phyloP scores from a whole-genome alignment of 2,888 invertebrate species.

The Drosophila heteroneura region DNA sequence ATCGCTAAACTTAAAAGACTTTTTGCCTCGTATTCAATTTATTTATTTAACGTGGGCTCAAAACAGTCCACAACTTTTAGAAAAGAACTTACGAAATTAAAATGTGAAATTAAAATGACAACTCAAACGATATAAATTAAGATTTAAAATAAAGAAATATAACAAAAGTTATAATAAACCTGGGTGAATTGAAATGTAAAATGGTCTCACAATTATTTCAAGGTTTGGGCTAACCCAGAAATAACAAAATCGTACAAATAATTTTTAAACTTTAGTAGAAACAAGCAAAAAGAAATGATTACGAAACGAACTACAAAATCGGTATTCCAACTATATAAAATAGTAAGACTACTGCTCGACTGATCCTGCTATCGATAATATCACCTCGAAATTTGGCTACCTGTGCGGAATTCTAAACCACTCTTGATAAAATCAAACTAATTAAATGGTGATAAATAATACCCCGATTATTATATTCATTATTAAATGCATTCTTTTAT shows the following conservation, averaged over 20 bases:
- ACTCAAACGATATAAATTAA: neutral
- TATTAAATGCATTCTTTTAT: too few species aligned
- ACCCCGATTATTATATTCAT: neutral
- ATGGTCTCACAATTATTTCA: neutral
- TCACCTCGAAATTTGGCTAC: neutral
- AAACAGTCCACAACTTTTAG: neutral
- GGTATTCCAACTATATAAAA: neutral
- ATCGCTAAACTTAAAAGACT: neutral
- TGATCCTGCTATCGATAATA: neutral
- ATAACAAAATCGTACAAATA: neutral
- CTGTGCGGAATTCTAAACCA: neutral
- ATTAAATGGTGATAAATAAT: neutral
- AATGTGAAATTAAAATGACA: neutral
- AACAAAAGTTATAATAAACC: neutral
- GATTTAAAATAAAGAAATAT: neutral
- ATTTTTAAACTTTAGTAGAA: fast-evolving
- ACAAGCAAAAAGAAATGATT: fast-evolving
- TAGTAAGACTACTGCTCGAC: fast-evolving
- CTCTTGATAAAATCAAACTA: neutral
- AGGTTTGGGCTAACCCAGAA: neutral
- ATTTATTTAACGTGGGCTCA: neutral
- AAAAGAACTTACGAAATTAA: neutral
- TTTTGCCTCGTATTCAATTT: neutral
- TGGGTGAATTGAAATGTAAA: neutral
- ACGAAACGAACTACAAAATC: neutral